Conservation (phyloP, 92 coral and sea anemone species). For the Bergia puertoricense region DNA sequence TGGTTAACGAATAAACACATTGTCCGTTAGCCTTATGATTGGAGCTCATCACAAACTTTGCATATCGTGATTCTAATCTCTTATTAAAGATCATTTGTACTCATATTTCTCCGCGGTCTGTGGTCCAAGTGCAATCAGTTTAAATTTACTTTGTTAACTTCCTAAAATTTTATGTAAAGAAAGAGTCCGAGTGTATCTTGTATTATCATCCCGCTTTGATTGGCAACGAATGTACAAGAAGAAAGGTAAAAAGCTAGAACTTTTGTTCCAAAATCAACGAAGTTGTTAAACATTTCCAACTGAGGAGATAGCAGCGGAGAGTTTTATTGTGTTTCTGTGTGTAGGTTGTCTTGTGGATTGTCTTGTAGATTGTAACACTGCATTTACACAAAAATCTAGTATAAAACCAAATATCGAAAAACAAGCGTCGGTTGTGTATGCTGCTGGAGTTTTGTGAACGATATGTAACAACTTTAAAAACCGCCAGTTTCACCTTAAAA, state of each 20-base stretch:
- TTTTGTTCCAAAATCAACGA: neutral
- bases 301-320: neutral
- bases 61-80: neutral
- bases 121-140: neutral
- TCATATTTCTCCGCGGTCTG: neutral
- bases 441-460: no score
- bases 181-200: neutral
- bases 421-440: neutral
- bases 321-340: neutral
- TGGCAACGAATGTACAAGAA: neutral
- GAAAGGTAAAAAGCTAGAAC: neutral
- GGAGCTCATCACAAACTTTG: neutral
- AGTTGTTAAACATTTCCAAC: neutral
- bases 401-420: neutral
- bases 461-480: no score
- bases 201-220: neutral
- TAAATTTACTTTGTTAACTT: neutral
- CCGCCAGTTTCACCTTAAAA: neutral
- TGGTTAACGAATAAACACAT: neutral
- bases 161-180: neutral
- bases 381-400: neutral
- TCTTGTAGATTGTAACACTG: neutral
- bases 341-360: neutral
- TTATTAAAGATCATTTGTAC: constrained; percentile 4
- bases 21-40: neutral